Conservation (phyloP, 1,140 invertebrate genomes). For the Drosophila murphyi region DNA sequence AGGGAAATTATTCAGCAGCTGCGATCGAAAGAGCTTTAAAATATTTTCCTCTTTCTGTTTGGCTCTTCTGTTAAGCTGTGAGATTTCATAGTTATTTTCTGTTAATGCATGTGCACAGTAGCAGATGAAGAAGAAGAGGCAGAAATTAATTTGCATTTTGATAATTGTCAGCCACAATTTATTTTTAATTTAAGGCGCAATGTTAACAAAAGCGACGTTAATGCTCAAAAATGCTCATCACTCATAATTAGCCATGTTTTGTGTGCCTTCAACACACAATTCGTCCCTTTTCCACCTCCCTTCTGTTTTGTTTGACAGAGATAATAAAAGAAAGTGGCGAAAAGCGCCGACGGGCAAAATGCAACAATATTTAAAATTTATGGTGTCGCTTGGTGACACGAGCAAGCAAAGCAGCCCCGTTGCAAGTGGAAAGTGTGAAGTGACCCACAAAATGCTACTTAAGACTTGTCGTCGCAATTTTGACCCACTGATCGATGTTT, state of each 20-base stretch:
- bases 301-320: not conserved
- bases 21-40: no score
- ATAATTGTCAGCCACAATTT: not conserved
- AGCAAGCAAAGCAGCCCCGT: slow-evolving; percentile 4
- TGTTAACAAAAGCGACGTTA: slow-evolving; percentile 12
- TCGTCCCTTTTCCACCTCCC: not conserved
- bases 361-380: slow-evolving; percentile 55
- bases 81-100: no score
- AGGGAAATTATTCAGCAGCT: no score
- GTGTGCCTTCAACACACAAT: slow-evolving; percentile 28
- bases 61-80: no score
- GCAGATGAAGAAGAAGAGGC: no score
- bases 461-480: slow-evolving; percentile 30
- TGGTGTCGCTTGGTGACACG: slow-evolving; percentile 9
- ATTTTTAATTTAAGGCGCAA: not conserved
- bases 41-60: no score
- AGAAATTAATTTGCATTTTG: no score
- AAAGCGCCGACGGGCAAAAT: slow-evolving; percentile 20
- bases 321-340: slow-evolving; percentile 25
- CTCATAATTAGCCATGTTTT: slow-evolving; percentile 48
- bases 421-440: slow-evolving; percentile 8
- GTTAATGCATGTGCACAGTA: no score
- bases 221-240: slow-evolving; percentile 24
- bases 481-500: slow-evolving; percentile 63
- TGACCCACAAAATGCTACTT: slow-evolving; percentile 45